Evolutionary conservation across 2,888 invertebrate species (phyloP), one percentile per base, ranked within the genome.

Genomic region (Leistus spinibarbis): DNA sequence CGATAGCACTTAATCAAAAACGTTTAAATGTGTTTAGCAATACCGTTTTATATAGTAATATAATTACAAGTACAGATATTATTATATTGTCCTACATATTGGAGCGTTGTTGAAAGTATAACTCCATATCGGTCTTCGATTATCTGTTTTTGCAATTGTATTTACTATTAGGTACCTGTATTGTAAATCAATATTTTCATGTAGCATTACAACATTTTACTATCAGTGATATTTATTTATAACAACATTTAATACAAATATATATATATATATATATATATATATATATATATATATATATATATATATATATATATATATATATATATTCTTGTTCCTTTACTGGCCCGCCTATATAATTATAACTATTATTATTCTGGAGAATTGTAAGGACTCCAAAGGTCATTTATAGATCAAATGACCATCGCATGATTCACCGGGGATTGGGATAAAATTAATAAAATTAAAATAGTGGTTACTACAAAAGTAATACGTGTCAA

Each of bases 21-120:
- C 22, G 71, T 64, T 54, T 64, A 71, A 70, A 63, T 62, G 54
- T 71, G 71, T 71, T 69, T 69, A 71, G 71, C 71, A 71, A 71
- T 71, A 63, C 24, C 23, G 64, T 17, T 71, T 64, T 71, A 71
- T 71, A 64, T 71, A 71, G 64, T 54, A 71, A 71, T 71, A 71
- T 54, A 71, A 71, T 71, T 71, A 63, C 63, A 60, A 17, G 17
- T 10, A 16, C 3, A 5, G 60, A 7, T 20, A 22, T 20, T 22
- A 60, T 60, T 60, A 22, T 13, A 19, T 60, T 60, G 60, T 40
- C 40, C 40, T 7, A 7, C 40, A 40, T 40, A 40, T 40, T 4
- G 7, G 13, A 4, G 2, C 10, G 40, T 40, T 40, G 10, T 5
- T 40, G 40, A 3, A 40, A 40, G 40, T 40, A 40, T 40, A 40